phyloP scores from a whole-genome alignment of 2,113 vertebrate species.

The Psettodes erumei region DNA sequence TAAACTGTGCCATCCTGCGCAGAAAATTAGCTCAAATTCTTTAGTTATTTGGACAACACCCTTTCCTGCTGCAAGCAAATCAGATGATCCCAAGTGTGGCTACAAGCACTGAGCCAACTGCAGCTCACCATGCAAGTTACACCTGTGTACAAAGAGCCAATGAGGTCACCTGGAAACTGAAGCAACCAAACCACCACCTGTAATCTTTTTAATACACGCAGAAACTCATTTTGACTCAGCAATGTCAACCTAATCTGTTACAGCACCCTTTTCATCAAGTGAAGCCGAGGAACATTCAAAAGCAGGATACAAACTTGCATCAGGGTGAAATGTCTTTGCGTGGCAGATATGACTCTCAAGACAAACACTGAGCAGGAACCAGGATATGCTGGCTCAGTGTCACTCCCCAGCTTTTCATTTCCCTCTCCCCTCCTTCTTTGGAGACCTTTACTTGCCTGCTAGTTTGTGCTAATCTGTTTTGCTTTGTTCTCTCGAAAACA shows the following conservation, averaged over 20 bases:
- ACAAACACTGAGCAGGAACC: conserved; percentile 75
- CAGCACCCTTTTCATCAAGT: background rate
- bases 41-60: conserved; percentile 32
- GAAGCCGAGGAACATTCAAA: background rate
- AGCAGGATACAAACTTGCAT: background rate
- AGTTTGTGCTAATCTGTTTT: background rate
- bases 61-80: conserved; percentile 27
- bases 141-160: conserved; percentile 42
- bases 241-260: background rate
- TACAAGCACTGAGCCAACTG: conserved; percentile 24
- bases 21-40: background rate
- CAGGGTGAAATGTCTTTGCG: background rate
- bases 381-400: conserved; percentile 59
- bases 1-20: background rate
- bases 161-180: conserved; percentile 34
- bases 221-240: background rate
- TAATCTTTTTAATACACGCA: background rate
- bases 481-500: background rate
- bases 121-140: conserved; percentile 39
- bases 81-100: background rate
- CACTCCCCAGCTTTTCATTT: background rate
- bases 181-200: background rate
- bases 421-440: background rate
- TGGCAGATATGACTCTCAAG: conserved; percentile 14
- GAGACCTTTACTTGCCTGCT: background rate